phyloP scores from a whole-genome alignment of 2,113 vertebrate genomes.

The Vidua chalybeata region DNA sequence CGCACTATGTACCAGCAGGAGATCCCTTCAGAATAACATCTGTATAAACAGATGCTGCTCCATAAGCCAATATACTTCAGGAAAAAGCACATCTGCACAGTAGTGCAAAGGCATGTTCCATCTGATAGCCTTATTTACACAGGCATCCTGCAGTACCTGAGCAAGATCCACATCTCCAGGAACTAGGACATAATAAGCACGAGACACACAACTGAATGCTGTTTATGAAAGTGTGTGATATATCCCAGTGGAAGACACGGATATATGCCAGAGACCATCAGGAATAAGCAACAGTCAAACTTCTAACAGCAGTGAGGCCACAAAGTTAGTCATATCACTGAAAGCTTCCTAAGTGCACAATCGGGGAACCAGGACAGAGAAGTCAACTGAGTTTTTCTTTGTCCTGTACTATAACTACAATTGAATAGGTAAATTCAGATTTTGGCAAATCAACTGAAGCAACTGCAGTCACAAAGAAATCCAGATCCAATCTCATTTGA shows the following conservation, averaged over 20 bases:
- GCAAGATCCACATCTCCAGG: not conserved
- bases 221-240: not conserved
- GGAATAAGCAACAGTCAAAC: not conserved
- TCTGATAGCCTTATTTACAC: not conserved
- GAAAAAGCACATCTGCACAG: conserved; percentile 2
- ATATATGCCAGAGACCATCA: not conserved
- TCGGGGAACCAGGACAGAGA: not conserved
- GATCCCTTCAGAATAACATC: conserved; percentile 36
- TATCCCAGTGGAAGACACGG: not conserved
- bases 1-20: not conserved
- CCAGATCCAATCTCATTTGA: not conserved
- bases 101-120: not conserved
- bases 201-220: not conserved
- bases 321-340: not conserved
- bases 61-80: conserved; percentile 11
- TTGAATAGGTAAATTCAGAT: not conserved
- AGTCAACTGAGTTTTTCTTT: not conserved
- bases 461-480: not conserved
- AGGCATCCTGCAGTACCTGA: not conserved
- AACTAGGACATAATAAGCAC: not conserved
- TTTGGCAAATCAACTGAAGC: not conserved
- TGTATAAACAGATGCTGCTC: conserved; percentile 40
- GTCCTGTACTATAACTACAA: not conserved
- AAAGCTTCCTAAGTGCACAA: not conserved
- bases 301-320: not conserved